Base-by-base conservation (phyloP, 2,888 invertebrate genomes). In the Autographa pulchrina region DNA sequence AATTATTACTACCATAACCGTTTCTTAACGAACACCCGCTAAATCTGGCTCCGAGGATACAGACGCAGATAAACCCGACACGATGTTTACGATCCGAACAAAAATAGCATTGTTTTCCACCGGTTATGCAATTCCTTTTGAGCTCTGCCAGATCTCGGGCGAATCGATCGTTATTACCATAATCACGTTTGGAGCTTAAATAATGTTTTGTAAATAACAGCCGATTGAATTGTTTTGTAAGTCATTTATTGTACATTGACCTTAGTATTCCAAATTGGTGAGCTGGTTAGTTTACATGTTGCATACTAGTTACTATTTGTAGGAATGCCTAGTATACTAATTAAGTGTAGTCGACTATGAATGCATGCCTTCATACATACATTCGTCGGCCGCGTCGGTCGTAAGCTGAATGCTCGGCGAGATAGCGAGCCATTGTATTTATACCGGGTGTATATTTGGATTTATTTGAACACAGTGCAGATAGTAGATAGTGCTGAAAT, bases 1-100 rank as follows among this genome's bases (percentile, higher is more conserved):
- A 92, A 90, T 91, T 91, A 92, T 92, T 91, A 89, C 90, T 88
- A 87, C 92, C 92, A 92, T 92, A 93, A 92, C 87, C 74, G 91
- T 88, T 86, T 82, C 81, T 81, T 87, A 89, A 89, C 88, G 86
- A 89, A 90, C 87, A 90, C 85, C 68, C 75, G 87, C 90, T 92
- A 92, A 91, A 89, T 92, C 86, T 90, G 90, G 90, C 89, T 74
- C 78, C 82, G 85, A 86, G 87, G 84, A 85, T 81, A 82, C 85
- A 88, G 86, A 85, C 85, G 87, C 88, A 85, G 86, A 86, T 88
- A 88, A 83, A 78, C 81, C 81, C 82, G 74, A 81, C 75, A 70
- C 81, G 74, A 70, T 86, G 85, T 88, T 86, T 87, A 90, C 86
- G 84, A 86, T 84, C 75, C 70, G 70, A 78, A 87, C 89, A 74